These are phyloP conservation scores for Ashinkailepas kermadecensis DNA, from an alignment of 2,888 invertebrate genomes.

Conservation along the genomic window DNA sequence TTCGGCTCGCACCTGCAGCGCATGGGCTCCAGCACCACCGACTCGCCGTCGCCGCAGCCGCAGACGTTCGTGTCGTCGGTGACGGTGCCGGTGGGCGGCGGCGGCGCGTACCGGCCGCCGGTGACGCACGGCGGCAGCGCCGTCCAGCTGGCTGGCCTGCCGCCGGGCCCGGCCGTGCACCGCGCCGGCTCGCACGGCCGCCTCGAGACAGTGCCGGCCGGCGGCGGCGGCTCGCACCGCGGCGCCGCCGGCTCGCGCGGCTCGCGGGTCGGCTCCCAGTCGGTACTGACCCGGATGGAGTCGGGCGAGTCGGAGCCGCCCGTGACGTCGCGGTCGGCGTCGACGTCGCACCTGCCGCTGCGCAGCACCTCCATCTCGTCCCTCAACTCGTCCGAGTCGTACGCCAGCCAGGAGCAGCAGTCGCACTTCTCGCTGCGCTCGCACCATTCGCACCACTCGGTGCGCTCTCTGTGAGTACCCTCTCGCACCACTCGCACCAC, in stretches of 20 bases:
- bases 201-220: neutral
- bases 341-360: conserved; percentile 16
- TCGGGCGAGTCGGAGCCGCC: conserved; percentile 23
- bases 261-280: conserved; percentile 14
- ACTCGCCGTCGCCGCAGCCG: conserved; percentile 23
- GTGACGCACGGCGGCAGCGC: conserved; percentile 3
- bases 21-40: conserved; percentile 21
- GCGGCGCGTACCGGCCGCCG: neutral
- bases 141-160: conserved; percentile 10
- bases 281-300: conserved; percentile 14
- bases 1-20: conserved; percentile 16
- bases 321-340: conserved; percentile 17
- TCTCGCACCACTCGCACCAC: neutral
- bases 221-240: neutral
- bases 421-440: conserved; percentile 24
- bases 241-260: neutral
- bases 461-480: conserved; percentile 8
- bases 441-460: conserved; percentile 22
- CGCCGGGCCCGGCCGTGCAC: conserved; percentile 8
- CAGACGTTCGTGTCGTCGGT: conserved; percentile 12
- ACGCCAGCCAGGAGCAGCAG: conserved; percentile 15
- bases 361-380: conserved; percentile 20
- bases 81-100: conserved; percentile 13
- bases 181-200: conserved; percentile 21
- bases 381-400: conserved; percentile 23